Conservation (phyloP, 2,797 vertebrate species). For the Pipistrellus kuhlii region DNA sequence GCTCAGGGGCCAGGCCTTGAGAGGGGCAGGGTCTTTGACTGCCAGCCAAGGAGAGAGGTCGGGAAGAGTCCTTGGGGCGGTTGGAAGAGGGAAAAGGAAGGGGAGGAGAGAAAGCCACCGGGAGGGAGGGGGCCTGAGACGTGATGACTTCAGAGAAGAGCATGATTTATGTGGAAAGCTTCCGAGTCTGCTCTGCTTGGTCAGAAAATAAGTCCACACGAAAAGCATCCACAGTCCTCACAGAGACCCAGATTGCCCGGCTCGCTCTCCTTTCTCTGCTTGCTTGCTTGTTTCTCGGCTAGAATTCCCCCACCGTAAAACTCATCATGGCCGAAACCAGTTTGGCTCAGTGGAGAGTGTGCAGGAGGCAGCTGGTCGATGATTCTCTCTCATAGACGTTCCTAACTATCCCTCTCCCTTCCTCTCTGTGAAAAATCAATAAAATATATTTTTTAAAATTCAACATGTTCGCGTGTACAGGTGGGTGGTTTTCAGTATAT, state of each 20-base stretch:
- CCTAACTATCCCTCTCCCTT: too few species aligned
- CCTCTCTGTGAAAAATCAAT: too few species aligned
- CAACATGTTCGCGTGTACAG: neutral
- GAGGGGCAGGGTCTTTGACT: neutral
- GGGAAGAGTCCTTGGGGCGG: neutral
- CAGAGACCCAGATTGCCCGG: neutral
- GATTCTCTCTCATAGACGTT: too few species aligned
- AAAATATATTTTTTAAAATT: neutral
- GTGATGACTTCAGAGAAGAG: neutral
- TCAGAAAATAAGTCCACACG: neutral
- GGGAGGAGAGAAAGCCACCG: neutral
- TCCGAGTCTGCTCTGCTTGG: neutral
- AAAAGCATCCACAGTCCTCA: neutral
- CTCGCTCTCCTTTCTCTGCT: neutral
- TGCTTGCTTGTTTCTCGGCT: neutral
- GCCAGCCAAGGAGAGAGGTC: neutral
- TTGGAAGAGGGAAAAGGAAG: neutral
- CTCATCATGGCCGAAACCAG: too few species aligned
- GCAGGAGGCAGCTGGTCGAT: too few species aligned
- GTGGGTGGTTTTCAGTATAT: neutral
- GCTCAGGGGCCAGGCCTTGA: neutral
- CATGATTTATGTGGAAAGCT: neutral
- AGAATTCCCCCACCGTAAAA: neutral
- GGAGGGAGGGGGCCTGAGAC: accelerated
- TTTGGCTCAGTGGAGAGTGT: too few species aligned